phyloP scores from a whole-genome alignment of 1,140 invertebrate species.

The Heliconius hewitsoni region DNA sequence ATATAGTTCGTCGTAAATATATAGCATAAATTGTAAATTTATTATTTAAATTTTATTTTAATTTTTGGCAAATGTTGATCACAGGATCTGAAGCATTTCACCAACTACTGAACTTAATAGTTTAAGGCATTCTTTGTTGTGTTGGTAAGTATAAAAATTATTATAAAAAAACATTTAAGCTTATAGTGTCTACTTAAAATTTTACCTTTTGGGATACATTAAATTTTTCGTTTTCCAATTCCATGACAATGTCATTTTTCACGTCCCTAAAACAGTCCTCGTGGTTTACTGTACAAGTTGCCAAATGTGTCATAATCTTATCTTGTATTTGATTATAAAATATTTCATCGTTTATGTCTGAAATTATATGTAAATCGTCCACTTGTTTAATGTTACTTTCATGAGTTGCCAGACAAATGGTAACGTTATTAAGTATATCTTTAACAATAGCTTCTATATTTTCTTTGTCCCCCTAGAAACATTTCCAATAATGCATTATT shows the following conservation, averaged over 20 bases:
- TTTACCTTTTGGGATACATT: conserved; percentile 22
- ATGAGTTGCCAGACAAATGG: conserved; percentile 43
- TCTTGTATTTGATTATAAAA: conserved; percentile 42
- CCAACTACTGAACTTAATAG: too few relatives aligned
- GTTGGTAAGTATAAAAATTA: too few relatives aligned
- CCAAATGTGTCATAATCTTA: conserved; percentile 15
- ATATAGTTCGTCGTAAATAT: too few relatives aligned
- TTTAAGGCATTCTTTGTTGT: too few relatives aligned
- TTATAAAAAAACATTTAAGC: too few relatives aligned
- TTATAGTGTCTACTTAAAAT: not conserved
- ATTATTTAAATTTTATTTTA: too few relatives aligned
- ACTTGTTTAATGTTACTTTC: conserved; percentile 23
- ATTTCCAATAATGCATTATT: too few relatives aligned
- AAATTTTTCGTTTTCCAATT: conserved; percentile 29
- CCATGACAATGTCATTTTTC: conserved; percentile 38
- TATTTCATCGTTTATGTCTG: conserved; percentile 35
- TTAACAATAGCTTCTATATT: conserved; percentile 35
- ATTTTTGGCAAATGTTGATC: too few relatives aligned
- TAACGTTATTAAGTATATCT: conserved; percentile 39
- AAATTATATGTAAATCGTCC: conserved; percentile 16
- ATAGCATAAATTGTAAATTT: too few relatives aligned
- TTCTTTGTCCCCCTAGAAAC: conserved; percentile 46
- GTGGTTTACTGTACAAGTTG: conserved; percentile 29
- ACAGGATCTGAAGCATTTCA: too few relatives aligned
- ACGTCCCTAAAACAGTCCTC: conserved; percentile 47